Base-by-base conservation (phyloP, 2,888 invertebrate genomes). In the Resseliella maxima region DNA sequence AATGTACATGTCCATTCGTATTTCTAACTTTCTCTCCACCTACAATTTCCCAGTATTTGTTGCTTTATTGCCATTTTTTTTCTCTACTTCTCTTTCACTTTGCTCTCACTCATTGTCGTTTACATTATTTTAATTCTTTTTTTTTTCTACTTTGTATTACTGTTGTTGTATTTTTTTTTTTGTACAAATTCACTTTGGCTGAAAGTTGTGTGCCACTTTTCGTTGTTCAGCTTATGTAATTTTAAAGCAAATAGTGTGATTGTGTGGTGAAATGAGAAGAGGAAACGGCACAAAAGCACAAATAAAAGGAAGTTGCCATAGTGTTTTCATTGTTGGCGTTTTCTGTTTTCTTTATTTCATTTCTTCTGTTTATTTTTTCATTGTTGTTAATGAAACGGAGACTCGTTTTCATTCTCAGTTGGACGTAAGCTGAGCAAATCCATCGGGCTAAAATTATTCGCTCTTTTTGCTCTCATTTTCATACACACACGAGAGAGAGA, bases 261-360 rank as follows among this genome's bases (percentile, higher is more conserved):
- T 72, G 72, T 72, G 31, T 31, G 72, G 31, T 72, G 31, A 59
- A 59, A 59, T 24, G 59, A 59, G 59, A 72, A 72, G 72, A 72
- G 72, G 31, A 72, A 72, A 27, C 31, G 2, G 72, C 72, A 72
- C 72, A 72, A 72, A 72, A 72, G 31, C 72, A 31, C 72, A 72
- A 72, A 72, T 72, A 35, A 31, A 72, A 72, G 72, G 72, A 72
- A 72, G 72, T 72, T 72, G 72, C 72, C 31, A 31, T 72, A 31
- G 72, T 72, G 72, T 72, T 72, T n/a, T 35, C 72, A 72, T 72
- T 72, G 72, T 72, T 72, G 72, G 72, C 72, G 3, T 35, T 59
- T n/a, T 72, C 31, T 72, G 31, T 72, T 72, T 72, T 72, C 31
- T 72, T 27, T 31, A 72, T 72, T 72, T 12, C 15, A 31, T 3